These are phyloP conservation scores for Lamellibrachia columna DNA, from an alignment of 2,888 invertebrate species.

Conservation along the genomic window DNA sequence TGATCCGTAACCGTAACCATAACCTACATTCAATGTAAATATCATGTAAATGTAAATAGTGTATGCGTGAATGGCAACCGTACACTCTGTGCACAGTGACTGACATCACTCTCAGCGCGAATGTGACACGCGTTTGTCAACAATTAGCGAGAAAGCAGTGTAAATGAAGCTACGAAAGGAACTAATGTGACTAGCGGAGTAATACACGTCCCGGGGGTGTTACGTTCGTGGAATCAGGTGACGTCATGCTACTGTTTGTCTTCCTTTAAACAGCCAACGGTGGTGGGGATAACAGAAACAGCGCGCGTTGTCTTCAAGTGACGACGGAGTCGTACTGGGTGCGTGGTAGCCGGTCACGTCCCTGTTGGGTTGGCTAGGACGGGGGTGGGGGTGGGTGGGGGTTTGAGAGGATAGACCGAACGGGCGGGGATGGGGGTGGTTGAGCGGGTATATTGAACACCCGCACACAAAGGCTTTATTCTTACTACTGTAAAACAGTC, in stretches of 20 bases:
- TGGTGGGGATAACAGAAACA: neutral
- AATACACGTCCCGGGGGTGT: neutral
- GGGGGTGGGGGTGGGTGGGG: neutral
- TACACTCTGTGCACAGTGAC: neutral
- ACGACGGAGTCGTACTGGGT: neutral
- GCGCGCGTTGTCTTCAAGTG: neutral
- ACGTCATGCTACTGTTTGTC: neutral
- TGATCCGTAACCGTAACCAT: neutral
- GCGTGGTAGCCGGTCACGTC: neutral
- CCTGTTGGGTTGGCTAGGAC: neutral
- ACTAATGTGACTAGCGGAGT: neutral
- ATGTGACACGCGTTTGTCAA: neutral
- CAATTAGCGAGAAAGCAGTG: neutral
- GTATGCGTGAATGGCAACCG: neutral
- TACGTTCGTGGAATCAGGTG: neutral
- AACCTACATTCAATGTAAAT: neutral
- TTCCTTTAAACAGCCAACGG: neutral
- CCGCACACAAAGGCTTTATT: neutral
- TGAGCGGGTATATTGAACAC: neutral
- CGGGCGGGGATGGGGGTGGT: neutral
- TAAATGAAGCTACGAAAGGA: neutral
- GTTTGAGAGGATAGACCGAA: no score
- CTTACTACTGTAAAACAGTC: neutral
- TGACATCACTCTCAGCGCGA: neutral
- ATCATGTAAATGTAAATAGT: neutral